Evolutionary conservation across 2,888 invertebrate genomes (phyloP).

Genomic region (Aethes cnicana): DNA sequence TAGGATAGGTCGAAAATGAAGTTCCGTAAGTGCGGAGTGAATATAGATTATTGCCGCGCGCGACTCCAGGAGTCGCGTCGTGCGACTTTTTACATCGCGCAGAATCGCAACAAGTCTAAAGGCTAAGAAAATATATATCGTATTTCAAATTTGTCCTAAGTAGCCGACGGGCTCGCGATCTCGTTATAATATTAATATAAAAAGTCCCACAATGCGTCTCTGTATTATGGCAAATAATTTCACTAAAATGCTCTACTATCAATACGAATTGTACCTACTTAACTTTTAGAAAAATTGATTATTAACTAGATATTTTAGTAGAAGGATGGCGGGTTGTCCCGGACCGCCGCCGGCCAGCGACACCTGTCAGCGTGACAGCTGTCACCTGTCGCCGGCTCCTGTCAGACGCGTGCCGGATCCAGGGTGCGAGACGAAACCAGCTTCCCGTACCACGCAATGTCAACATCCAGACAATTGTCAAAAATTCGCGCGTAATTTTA

Average conservation of each 20-base stretch:
- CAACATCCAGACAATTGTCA: too few relatives aligned
- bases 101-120: constrained; percentile 46
- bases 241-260: constrained; percentile 59
- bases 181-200: constrained; percentile 32
- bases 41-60: constrained; percentile 1
- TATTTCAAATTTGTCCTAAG: constrained; percentile 43
- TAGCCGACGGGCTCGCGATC: constrained; percentile 18
- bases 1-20: constrained; percentile 17
- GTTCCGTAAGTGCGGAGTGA: constrained; percentile 42
- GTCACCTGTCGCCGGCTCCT: too few relatives aligned
- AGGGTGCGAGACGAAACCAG: too few relatives aligned
- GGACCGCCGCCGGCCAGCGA: constrained; percentile 31
- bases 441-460: too few relatives aligned
- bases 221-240: constrained; percentile 53
- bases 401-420: too few relatives aligned
- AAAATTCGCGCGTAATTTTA: too few relatives aligned
- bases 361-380: constrained; percentile 30
- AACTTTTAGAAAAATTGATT: constrained; percentile 49
- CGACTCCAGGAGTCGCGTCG: too few relatives aligned
- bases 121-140: constrained; percentile 64
- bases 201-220: constrained; percentile 46
- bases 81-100: constrained; percentile 34
- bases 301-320: constrained; percentile 31
- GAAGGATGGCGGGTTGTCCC: constrained; percentile 29
- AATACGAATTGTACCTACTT: constrained; percentile 71